Base-by-base conservation (phyloP, 2,888 invertebrate species). In the Laothoe populi region DNA sequence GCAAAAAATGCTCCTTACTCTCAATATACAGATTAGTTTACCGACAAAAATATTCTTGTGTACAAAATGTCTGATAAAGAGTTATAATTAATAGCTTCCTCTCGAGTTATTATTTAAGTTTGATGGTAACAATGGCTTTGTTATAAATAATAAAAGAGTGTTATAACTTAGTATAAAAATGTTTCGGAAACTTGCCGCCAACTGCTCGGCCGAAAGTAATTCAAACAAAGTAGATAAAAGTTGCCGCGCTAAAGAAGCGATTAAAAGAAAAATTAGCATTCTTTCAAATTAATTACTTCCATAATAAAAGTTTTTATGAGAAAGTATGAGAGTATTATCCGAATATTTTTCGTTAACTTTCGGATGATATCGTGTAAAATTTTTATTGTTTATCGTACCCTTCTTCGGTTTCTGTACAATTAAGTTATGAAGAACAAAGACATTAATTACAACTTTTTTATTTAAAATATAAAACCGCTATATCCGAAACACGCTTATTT, bases 211-310 rank as follows among this genome's bases (percentile, higher is more conserved):
- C 81, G 84, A 89, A 90, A 89, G 86, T 88, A 90, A 90, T 91
- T 89, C 89, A 85, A 90, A 90, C 88, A 89, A 90, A 90, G 90
- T 88, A 89, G 90, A 89, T 90, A 90, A 90, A 90, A 92, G 88
- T 92, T 88, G 87, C 82, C 83, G 83, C 83, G 84, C 86, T 84
- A 86, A 88, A 86, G 87, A 87, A 90, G 89, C 88, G 88, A 91
- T 89, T 90, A 88, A 89, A 90, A 87, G 88, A 89, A 88, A 92
- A 91, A 91, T 91, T 91, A 80, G 86, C 90, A 90, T 89, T 90
- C 90, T 90, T 88, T 83, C 82, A 86, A 90, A 91, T 90, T 91
- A 92, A 91, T 91, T 92, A 90, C 87, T 84, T 83, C 80, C 84
- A 82, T 87, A 89, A 86, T 83, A 86, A 90, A 88, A 87, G 83